Evolutionary conservation across 92 coral and sea anemone genomes (phyloP).

Genomic region (Ricordea florida): DNA sequence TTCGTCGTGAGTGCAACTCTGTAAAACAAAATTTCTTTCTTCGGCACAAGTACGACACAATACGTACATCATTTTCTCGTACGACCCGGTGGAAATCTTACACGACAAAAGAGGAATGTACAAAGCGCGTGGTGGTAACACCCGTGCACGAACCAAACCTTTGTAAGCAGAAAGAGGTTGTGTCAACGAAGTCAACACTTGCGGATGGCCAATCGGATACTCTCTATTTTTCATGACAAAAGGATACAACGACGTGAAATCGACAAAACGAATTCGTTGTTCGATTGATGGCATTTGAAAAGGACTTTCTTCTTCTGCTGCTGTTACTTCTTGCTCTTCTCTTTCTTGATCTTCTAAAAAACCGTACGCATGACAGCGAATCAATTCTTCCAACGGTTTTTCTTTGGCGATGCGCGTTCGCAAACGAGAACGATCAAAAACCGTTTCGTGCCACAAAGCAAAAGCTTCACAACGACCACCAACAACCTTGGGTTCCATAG

Average conservation of each 20-base stretch:
- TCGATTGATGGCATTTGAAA: neutral
- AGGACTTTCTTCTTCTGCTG: neutral
- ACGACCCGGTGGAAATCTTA: no score
- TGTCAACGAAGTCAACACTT: neutral
- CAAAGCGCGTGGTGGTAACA: neutral
- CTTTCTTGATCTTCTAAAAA: neutral
- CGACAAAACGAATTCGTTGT: neutral
- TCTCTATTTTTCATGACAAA: neutral
- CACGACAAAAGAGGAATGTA: neutral
- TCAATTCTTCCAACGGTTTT: no score
- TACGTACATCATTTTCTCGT: neutral
- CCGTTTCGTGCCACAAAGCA: neutral
- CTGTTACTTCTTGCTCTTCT: no score
- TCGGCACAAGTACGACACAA: neutral
- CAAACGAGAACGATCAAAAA: no score
- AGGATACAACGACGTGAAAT: neutral
- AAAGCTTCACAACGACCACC: neutral
- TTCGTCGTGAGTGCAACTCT: neutral
- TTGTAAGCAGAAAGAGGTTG: neutral
- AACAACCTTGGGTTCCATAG: neutral
- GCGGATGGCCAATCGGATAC: neutral
- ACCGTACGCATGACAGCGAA: neutral
- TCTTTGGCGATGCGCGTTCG: no score
- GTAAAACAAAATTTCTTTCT: neutral
- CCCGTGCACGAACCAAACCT: neutral